A percentile compares a stretch with the other conserved stretches of the same genome.
Conservation (phyloP, 2,888 invertebrate genomes). For the Diploptera punctata region DNA sequence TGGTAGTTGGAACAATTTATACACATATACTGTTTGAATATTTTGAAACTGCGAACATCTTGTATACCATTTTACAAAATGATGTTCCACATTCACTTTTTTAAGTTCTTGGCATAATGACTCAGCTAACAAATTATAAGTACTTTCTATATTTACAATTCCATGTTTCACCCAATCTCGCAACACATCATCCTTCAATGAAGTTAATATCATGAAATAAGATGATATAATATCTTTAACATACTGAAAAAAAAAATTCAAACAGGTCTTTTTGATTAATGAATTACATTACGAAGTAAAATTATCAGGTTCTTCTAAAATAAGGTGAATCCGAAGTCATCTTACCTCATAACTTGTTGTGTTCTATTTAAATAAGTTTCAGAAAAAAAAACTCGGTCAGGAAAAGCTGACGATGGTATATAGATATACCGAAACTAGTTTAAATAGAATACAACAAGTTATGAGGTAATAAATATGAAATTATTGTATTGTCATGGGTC, state of each 20-base stretch:
- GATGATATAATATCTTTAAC: slow-evolving; percentile 79
- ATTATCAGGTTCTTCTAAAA: too few relatives aligned
- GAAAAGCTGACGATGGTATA: too few relatives aligned
- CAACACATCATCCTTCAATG: slow-evolving; percentile 3
- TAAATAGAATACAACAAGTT: too few relatives aligned
- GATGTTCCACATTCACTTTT: neutral
- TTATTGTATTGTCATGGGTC: too few relatives aligned
- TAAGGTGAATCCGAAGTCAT: too few relatives aligned
- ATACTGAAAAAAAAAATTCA: slow-evolving; percentile 65
- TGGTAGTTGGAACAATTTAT: slow-evolving; percentile 21
- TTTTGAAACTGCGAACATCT: slow-evolving; percentile 25
- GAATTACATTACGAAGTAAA: too few relatives aligned
- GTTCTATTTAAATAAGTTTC: too few relatives aligned
- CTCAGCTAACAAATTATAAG: slow-evolving; percentile 2
- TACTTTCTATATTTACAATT: neutral
- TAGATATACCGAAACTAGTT: too few relatives aligned
- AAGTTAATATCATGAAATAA: slow-evolving; percentile 58
- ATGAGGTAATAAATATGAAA: too few relatives aligned
- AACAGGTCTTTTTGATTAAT: too few relatives aligned
- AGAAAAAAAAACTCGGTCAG: too few relatives aligned
- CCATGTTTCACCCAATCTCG: slow-evolving; percentile 15
- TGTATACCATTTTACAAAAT: slow-evolving; percentile 25
- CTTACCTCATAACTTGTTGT: too few relatives aligned
- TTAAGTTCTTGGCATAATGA: slow-evolving; percentile 30
- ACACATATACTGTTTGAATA: slow-evolving; percentile 34